Percentiles rank a stretch among this genome's conserved stretches.
Conservation (phyloP, 2,113 vertebrate species). For the Ranitomeya imitator region DNA sequence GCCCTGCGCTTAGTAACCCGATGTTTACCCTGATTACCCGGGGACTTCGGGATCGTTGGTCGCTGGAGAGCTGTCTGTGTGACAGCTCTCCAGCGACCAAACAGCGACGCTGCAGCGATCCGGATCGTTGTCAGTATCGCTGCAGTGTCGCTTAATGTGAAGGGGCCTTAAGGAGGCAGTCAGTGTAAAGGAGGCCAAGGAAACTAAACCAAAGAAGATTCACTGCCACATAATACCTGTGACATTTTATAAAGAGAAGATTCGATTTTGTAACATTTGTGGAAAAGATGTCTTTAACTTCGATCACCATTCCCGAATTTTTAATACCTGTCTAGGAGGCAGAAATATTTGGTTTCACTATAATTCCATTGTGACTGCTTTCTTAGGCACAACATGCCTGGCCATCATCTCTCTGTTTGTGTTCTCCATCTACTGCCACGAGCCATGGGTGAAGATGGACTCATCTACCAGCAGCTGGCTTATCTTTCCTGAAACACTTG, state of each 20-base stretch:
- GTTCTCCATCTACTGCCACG: neutral
- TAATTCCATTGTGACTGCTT: neutral
- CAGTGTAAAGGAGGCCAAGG: neutral
- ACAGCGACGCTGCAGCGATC: too few relatives aligned
- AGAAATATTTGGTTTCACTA: slow-evolving; percentile 1
- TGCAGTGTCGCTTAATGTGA: too few relatives aligned
- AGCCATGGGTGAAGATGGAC: neutral
- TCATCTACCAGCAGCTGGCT: neutral
- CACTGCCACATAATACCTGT: neutral
- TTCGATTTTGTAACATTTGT: neutral
- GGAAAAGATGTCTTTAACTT: neutral
- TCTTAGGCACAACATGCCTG: neutral
- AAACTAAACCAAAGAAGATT: neutral
- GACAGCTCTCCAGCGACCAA: too few relatives aligned
- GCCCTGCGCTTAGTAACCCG: too few relatives aligned
- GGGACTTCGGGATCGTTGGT: too few relatives aligned
- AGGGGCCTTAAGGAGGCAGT: neutral
- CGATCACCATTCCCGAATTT: slow-evolving; percentile 2
- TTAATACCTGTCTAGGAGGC: neutral
- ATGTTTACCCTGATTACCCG: too few relatives aligned
- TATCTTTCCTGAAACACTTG: neutral
- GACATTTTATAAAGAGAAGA: neutral
- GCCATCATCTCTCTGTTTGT: neutral
- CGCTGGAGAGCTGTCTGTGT: too few relatives aligned
- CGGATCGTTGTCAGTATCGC: too few relatives aligned